Evolutionary conservation across 2,113 vertebrate genomes (phyloP), one percentile per base, ranked within the genome.

Genomic region (Mesocricetus auratus): DNA sequence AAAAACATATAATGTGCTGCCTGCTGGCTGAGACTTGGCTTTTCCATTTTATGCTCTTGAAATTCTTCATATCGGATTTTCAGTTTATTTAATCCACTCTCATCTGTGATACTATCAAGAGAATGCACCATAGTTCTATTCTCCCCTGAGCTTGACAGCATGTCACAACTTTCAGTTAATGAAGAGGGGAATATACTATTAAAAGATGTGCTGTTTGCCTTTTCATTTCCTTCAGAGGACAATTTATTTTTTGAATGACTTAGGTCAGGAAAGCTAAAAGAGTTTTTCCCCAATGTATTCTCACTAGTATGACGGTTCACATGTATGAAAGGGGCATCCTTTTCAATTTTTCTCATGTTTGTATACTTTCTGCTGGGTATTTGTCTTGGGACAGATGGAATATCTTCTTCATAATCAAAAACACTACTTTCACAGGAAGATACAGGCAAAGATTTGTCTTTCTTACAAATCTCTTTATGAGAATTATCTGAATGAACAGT

Each of bases 1-100:
- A 99, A 99, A 98, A 99, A 99, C 98, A 99, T 99, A 96, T 99
- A 99, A 98, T 99, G 99, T 21, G 99, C 99, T 98, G 99, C 99
- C 98, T 99, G 99, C 97, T 99, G 99, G 96, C 99, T 99, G 97
- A 99, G 99, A 92, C 99, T 99, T 92, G 99, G 99, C 96, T 99
- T 99, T 97, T 99, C 99, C 0, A 98, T 98, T 97, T 99, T 99
- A 96, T 99, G 99, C 97, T 99, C 99, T 98, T 99, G 99, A 98
- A 99, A 99, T 98, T 99, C 99, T 98, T 99, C 99, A 91, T 99
- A 99, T 95, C 99, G 99, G 98, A 99, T 99, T 98, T 99, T 99
- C 96, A 99, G 99, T 97, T 99, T 99, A 95, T 99, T 99, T 86
- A 99, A 98, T 97, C 99, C 99, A 96, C 98, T 99, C 97, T 99